Base-by-base conservation (phyloP, 2,113 vertebrate genomes). In the Oryzias curvinotus region DNA sequence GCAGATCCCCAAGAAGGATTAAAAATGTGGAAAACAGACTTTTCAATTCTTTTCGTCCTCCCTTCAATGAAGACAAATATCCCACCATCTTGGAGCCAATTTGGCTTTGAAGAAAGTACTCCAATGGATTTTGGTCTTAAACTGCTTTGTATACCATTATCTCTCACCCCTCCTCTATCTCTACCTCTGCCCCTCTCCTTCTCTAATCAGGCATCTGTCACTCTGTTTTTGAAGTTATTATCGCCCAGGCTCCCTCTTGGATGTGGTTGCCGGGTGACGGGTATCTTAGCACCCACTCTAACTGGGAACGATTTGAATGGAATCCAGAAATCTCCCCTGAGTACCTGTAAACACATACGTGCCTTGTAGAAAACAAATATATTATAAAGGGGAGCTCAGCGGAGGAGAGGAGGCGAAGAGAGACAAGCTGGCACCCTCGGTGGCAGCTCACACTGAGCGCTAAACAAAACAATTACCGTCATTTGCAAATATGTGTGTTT, bases 141-240 rank as follows among this genome's bases (percentile, higher is more conserved):
- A 95, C 95, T 95, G 94, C 94, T 89, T 96, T 95, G 95, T 95
- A 95, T 93, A 68, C 43, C 57, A 71, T 71, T 82, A 76, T 75
- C 62, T 66, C 71, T 56, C 46, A 5, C 45, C 57, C 82, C 87
- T 56, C 62, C 49, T 25, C 62, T 51, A 49, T 51, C 57, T 93
- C 93, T 92, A 92, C 93, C 93, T 92, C 93, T 93, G 92, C 92
- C 92, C 68, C 92, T 93, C 94, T 93, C 95, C 95, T 93, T 95
- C 95, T 95, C 95, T 97, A 97, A 98, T 98, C 96, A 98, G 95
- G 95, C 96, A 98, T 99, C 96, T 97, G 96, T 96, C 95, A 96
- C 96, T 97, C 95, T 95, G 87, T 91, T 98, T 98, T 98, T 97
- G 94, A 97, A 97, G 96, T 98, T 98, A 99, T 99, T 98, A 98